Evolutionary conservation across 2,113 vertebrate genomes (phyloP), one percentile per base, ranked within the genome.

Genomic region (Lagopus muta): DNA sequence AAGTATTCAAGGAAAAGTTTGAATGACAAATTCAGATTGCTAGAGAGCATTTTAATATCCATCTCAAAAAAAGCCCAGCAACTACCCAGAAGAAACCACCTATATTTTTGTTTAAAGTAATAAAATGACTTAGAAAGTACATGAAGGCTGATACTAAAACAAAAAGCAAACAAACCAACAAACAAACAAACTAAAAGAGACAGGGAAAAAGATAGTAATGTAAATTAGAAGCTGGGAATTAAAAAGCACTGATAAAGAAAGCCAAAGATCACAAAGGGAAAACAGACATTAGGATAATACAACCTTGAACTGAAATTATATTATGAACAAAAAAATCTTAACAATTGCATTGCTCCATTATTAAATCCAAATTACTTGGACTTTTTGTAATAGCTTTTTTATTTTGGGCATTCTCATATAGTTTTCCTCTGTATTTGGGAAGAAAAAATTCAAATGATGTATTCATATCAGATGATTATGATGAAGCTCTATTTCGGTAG

Each of bases 401-500:
- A 24, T 61, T 61, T 60, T 60, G 7, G 14, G 1, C 8, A 25
- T 60, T 72, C 11, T 78, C 57, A 60, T 89, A 48, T 69, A 54
- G 20, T 88, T 93, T 89, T 65, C 19, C 85, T 84, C 57, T 72
- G 15, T 42, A 72, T 88, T 86, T 92, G 64, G 40, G 24, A 74
- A 45, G 69, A 84, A 48, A 88, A 61, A 19, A 54, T 54, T 52
- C 61, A 69, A 82, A 27, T 70, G 30, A 79, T 96, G 30, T 42
- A 69, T 92, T 83, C 52, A 5, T 92, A 88, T 90, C 73, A 82
- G 83, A 95, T 52, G 34, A 86, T 85, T 75, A 78, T 40, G 88
- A 93, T 88, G 85, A 96, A 92, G 70, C 52, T 88, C 34, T 78
- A 69, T 72, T 96, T 88, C 47, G 21, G 86, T 79, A 84, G 90